phyloP scores from a whole-genome alignment of 2,113 vertebrate species.

The Argyrosomus japonicus region DNA sequence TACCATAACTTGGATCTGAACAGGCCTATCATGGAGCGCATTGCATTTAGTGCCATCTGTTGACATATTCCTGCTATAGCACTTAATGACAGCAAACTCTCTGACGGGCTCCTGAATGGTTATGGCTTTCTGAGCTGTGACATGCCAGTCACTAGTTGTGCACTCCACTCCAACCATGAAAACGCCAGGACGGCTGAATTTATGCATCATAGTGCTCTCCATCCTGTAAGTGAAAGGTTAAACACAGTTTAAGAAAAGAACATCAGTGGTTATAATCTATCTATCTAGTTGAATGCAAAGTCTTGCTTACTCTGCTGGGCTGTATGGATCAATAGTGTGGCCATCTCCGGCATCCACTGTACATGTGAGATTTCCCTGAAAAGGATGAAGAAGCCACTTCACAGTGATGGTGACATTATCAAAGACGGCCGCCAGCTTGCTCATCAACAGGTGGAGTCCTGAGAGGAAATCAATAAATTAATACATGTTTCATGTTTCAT shows the following conservation, averaged over 20 bases:
- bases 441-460: constrained; percentile 89
- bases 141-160: constrained; percentile 92
- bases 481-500: too few relatives aligned
- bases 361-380: constrained; percentile 92
- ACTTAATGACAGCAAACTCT: constrained; percentile 82
- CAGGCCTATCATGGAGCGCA: constrained; percentile 68
- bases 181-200: constrained; percentile 85
- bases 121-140: constrained; percentile 87
- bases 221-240: constrained; percentile 61
- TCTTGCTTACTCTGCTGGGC: constrained; percentile 84
- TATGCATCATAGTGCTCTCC: constrained; percentile 87
- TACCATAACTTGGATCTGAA: constrained; percentile 88
- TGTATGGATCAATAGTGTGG: constrained; percentile 90
- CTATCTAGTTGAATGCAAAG: constrained; percentile 8
- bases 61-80: constrained; percentile 80
- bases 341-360: constrained; percentile 90
- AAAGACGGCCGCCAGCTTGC: constrained; percentile 81
- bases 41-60: constrained; percentile 83
- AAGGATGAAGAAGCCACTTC: constrained; percentile 93
- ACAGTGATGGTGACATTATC: constrained; percentile 88
- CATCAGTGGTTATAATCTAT: background rate
- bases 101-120: constrained; percentile 83
- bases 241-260: background rate
- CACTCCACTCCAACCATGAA: constrained; percentile 90
- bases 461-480: constrained; percentile 23